A percentile compares a stretch with the other conserved stretches of the same genome.
phyloP scores from a whole-genome alignment of 2,888 invertebrate species.

The Lithophane semibrunnea region DNA sequence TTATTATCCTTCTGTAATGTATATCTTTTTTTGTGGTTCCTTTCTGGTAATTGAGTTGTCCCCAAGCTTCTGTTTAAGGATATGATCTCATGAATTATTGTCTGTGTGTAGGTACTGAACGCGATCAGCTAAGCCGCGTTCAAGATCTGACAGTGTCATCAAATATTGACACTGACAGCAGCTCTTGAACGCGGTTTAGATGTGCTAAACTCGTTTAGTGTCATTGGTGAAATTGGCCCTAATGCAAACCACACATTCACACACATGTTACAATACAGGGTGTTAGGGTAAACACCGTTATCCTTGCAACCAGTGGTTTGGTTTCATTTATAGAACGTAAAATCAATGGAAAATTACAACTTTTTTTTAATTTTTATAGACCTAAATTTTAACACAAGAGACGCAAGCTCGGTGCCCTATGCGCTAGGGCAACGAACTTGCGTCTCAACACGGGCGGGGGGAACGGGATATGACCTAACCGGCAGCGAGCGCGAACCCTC shows the following conservation, averaged over 20 bases:
- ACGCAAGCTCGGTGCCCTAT: too few relatives aligned
- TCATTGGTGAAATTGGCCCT: background rate
- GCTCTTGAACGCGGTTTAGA: background rate
- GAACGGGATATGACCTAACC: too few relatives aligned
- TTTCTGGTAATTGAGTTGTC: conserved; percentile 23
- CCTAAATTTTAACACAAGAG: too few relatives aligned
- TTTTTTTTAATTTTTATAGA: too few relatives aligned
- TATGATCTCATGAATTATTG: conserved; percentile 25
- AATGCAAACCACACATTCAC: background rate
- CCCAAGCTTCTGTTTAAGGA: background rate
- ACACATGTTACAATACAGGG: too few relatives aligned
- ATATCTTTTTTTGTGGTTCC: conserved; percentile 14
- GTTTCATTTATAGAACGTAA: too few relatives aligned
- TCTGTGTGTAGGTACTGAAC: background rate
- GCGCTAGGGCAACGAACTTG: too few relatives aligned
- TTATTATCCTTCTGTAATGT: conserved; percentile 30
- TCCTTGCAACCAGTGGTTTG: too few relatives aligned
- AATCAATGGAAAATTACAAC: too few relatives aligned
- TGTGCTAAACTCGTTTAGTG: background rate
- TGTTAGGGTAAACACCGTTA: too few relatives aligned
- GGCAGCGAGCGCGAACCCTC: too few relatives aligned
- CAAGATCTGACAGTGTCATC: background rate
- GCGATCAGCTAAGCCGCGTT: background rate
- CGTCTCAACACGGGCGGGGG: too few relatives aligned
- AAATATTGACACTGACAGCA: background rate